Base-by-base conservation (phyloP, 2,113 vertebrate species). In the Nothobranchius kuhntae region DNA sequence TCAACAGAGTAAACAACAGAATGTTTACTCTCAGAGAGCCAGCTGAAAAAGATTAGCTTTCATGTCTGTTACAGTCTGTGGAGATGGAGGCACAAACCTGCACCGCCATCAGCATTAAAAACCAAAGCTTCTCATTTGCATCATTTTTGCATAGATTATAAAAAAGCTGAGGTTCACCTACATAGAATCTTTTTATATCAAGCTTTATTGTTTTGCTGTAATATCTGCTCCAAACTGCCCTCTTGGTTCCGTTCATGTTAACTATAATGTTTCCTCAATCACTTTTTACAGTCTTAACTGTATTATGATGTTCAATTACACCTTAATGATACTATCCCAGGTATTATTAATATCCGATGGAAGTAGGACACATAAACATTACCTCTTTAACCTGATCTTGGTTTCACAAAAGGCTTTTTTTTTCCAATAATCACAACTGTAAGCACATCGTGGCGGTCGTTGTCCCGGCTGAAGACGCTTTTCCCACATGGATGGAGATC, bases 101-200 rank as follows among this genome's bases (percentile, higher is more conserved):
- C 59, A 56, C 68, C 60, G 24, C 24, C 55, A 62, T 80, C 51
- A 61, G 58, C 63, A 48, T 74, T 59, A 64, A 74, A 59, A 73
- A 56, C 71, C 51, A 24, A 1, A 38, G 50, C 66, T 68, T 62
- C 75, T 66, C 9, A 82, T 80, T 78, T 73, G 12, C 68, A 82
- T 71, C 4, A 71, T 26, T 65, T 30, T 71, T 71, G 73, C 59
- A 71, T 26, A 56, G 38, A 30, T 35, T 42, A 50, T 65, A 30
- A 30, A 30, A 30, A 30, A 61, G 1, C 9, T 53, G 36, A 26
- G 38, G 57, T 75, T 72, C 61, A 14, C 50, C 60, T 45, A 69
- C 13, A 7, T 6, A 15, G 2, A 36, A 10, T 13, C 46, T 47
- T 75, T 67, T 42, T 1, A 55, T 53, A 77, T 63, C 42, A 26